phyloP scores from a whole-genome alignment of 2,113 vertebrate genomes.

The Syngnathus floridae region DNA sequence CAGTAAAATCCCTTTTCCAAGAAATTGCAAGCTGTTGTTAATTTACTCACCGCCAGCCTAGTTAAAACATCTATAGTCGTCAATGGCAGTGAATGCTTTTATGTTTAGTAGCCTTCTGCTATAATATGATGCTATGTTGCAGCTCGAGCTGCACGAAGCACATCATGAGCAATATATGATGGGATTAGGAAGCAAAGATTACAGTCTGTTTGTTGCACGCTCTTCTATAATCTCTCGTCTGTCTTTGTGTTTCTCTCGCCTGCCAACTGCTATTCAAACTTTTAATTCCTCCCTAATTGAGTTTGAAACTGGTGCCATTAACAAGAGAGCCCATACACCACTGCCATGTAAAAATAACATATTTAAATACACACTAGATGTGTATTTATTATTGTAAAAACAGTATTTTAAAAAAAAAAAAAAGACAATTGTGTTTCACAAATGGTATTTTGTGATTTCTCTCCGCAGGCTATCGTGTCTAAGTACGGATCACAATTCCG shows the following conservation, averaged over 20 bases:
- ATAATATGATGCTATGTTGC: conserved; percentile 3
- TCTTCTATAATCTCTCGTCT: conserved; percentile 44
- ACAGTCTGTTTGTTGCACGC: conserved; percentile 40
- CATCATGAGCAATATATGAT: conserved; percentile 30
- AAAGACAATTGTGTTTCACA: background rate
- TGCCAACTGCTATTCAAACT: conserved; percentile 36
- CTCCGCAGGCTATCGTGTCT: conserved; percentile 80
- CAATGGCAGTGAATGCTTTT: too few species aligned
- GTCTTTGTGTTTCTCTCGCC: conserved; percentile 30
- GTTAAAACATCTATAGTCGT: too few species aligned
- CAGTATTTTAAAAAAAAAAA: background rate
- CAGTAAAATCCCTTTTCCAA: too few species aligned
- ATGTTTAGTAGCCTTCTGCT: background rate
- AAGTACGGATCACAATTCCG: conserved; percentile 89
- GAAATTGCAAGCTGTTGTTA: too few species aligned
- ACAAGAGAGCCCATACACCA: background rate
- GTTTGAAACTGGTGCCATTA: conserved; percentile 29
- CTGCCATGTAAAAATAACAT: too few species aligned
- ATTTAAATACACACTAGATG: too few species aligned
- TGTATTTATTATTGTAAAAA: too few species aligned
- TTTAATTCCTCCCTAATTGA: conserved; percentile 53
- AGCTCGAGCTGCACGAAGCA: conserved; percentile 16
- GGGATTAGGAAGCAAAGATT: conserved; percentile 48
- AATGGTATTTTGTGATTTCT: conserved; percentile 4
- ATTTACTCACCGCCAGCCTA: too few species aligned